Evolutionary conservation across 2,113 vertebrate species (phyloP).

Genomic region (Prunella fulvescens): DNA sequence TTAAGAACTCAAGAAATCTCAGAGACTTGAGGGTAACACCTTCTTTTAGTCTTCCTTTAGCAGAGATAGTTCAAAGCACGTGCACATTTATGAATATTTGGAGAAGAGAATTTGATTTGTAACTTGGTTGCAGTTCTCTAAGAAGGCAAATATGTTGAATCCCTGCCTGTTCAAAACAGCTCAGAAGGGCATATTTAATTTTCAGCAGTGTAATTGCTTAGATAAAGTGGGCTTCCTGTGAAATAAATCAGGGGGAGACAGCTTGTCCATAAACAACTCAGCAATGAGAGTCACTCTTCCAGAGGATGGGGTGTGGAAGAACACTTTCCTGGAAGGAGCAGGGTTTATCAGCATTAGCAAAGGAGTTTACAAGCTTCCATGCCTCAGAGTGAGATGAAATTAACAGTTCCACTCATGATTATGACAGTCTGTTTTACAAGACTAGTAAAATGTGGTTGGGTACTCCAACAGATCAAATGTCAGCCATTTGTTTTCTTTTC

Average conservation of each 20-base stretch:
- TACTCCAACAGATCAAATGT: not conserved
- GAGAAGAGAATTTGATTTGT: not conserved
- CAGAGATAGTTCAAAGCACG: not conserved
- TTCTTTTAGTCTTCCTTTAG: not conserved
- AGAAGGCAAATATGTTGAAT: not conserved
- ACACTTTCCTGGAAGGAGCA: not conserved
- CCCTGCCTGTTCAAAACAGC: not conserved
- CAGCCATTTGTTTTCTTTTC: not conserved
- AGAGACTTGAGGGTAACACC: not conserved
- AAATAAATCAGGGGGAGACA: not conserved
- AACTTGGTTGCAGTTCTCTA: not conserved
- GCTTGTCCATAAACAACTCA: not conserved
- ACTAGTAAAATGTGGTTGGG: not conserved
- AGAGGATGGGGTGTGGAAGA: not conserved
- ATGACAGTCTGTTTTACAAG: not conserved
- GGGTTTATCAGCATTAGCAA: not conserved
- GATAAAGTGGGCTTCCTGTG: not conserved
- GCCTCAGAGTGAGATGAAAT: not conserved
- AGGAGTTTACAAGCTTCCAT: not conserved
- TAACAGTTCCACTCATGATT: not conserved
- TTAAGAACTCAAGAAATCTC: not conserved
- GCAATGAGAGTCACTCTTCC: not conserved
- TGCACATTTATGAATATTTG: not conserved
- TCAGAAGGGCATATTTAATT: not conserved
- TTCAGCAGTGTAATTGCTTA: not conserved